These are phyloP conservation scores for Pholis gunnellus DNA, from an alignment of 2,113 vertebrate genomes.

Conservation along the genomic window DNA sequence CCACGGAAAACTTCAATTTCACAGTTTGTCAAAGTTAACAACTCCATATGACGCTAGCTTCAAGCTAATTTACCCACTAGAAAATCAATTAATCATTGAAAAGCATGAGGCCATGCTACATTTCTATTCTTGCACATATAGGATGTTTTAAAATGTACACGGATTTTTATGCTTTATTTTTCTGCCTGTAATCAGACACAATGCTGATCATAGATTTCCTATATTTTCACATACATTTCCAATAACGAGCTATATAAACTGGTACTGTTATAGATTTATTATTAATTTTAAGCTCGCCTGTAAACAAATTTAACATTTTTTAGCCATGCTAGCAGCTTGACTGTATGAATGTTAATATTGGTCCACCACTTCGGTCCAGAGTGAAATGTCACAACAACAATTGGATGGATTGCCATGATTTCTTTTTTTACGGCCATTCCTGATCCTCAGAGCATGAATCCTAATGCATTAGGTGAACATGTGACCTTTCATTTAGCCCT, in stretches of 20 bases:
- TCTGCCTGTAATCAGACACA: background rate
- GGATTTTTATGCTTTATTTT: background rate
- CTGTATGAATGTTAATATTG: background rate
- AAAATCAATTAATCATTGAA: constrained; percentile 7
- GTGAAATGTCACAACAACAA: no score
- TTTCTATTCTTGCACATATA: background rate
- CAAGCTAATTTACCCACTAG: background rate
- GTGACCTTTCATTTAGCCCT: background rate
- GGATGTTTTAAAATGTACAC: background rate
- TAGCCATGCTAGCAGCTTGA: background rate
- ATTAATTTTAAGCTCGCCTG: background rate
- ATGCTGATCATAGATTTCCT: no score
- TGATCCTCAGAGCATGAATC: background rate
- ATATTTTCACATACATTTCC: background rate
- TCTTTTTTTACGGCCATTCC: no score
- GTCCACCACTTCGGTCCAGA: background rate
- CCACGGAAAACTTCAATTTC: constrained; percentile 24
- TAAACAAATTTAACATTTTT: background rate
- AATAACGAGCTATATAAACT: background rate
- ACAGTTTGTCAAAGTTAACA: constrained; percentile 5
- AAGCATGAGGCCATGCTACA: background rate
- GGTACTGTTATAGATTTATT: background rate
- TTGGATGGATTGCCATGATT: no score
- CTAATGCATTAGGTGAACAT: background rate
- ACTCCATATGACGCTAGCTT: constrained; percentile 9